Evolutionary conservation across 2,797 vertebrate genomes (phyloP), one percentile per base, ranked within the genome.

Genomic region (Pseudotriccus pelzelni): DNA sequence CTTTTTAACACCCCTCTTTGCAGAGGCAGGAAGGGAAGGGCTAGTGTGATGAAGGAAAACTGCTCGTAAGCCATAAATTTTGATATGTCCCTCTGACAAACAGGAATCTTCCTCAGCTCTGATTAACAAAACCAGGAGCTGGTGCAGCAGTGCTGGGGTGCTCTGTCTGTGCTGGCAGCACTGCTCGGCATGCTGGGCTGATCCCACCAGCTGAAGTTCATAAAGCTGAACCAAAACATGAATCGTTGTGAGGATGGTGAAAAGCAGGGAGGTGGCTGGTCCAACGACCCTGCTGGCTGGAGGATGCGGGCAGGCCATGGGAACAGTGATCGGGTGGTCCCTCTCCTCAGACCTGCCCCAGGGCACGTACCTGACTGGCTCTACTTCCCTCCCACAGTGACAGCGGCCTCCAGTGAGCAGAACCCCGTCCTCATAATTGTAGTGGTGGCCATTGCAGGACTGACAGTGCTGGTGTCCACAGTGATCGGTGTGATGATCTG

Each of bases 391-490:
- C 62, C 86, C 4, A 4, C 94, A 99, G 99, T 98, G 97, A 98
- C 98, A 0, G 97, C 97, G 97, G 98, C 97, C 20, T 99, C 99
- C 96, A 98, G 98, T 4, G 99, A 99, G 74, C 99, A 99, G 98
- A 99, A 94, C 92, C 98, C 99, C 0, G 97, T 98, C 34, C 98
- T 99, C 49, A 98, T 99, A 82, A 98, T 99, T 25, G 96, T 98
- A 0, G 98, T 99, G 41, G 98, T 99, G 96, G 98, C 99, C 20
- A 97, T 99, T 72, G 98, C 98, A 0, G 99, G 98, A 70, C 98
- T 99, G 73, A 98, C 98, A 5, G 98, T 99, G 98, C 98, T 99
- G 97, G 98, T 99, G 66, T 99, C 99, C 24, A 95, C 99, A 97
- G 98, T 98, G 75, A 97, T 98, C 0, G 98, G 98, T 1, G 94